Evolutionary conservation across 2,888 invertebrate species (phyloP), one percentile per base, ranked within the genome.

Genomic region (Rhaphigaster nebulosa): DNA sequence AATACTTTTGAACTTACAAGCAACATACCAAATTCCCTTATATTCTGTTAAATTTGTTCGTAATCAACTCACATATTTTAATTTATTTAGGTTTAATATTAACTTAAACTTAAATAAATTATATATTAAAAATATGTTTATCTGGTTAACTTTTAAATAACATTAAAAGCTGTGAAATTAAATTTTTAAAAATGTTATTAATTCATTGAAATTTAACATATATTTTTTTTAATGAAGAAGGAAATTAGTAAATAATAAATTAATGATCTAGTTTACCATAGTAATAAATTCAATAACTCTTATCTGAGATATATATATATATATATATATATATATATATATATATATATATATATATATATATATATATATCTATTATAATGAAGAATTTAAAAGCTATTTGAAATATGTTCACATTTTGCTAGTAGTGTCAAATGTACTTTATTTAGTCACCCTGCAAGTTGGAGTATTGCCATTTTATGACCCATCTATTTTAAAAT

Each of bases 401-500:
- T 3, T 34, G 34, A 65, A 65, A 65, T 34, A 65, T 65, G 29
- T 65, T 65, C 65, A 65, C 34, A 65, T 34, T 34, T 65, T 65
- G 60, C 60, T 2, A 13, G 60, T 29, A 29, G 60, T n/a, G 29
- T 65, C 41, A 90, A 89, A 38, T 29, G 50, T 2, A 91, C 52
- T 65, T 54, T 88, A 88, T 87, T 87, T 89, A 70, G 76, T 29
- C 65, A 89, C 34, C 34, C 29, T 29, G 29, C 15, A 29, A 65
- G 65, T 65, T 65, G 65, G 65, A 65, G 29, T 29, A 34, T 65
- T 65, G 65, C 65, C 65, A 65, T 29, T 65, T 65, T 65, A 65
- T 65, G 34, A 15, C 65, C 29, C 18, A 65, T 34, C 29, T 65
- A 29, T 65, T 65, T 65, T 65, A 65, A 65, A 65, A 65, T 34